These are phyloP conservation scores for Microtus pennsylvanicus DNA, from an alignment of 2,113 vertebrate genomes.

Conservation along the genomic window DNA sequence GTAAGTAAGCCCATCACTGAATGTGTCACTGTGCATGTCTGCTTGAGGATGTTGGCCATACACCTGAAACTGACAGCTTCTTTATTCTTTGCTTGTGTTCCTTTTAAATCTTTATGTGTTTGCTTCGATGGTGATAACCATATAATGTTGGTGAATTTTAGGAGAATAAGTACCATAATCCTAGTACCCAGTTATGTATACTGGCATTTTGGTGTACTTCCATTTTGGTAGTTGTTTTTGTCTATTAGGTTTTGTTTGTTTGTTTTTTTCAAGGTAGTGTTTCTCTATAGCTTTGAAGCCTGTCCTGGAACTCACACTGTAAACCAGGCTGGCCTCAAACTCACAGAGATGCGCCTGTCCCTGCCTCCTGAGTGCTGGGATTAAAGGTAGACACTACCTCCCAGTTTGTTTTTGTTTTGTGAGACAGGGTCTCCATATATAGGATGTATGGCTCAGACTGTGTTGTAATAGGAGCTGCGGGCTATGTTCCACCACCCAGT, in stretches of 20 bases:
- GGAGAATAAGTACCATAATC: background rate
- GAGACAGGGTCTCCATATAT: background rate
- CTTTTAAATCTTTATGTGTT: background rate
- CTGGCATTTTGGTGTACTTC: background rate
- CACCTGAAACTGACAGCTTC: rapidly evolving
- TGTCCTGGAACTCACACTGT: no score
- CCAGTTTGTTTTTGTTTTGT: background rate
- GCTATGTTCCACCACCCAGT: no score
- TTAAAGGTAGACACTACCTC: no score
- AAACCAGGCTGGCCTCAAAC: no score
- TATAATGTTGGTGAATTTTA: background rate
- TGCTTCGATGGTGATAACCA: background rate
- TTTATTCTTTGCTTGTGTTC: background rate
- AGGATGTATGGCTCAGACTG: background rate
- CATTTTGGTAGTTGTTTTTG: background rate
- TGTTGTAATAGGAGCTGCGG: no score
- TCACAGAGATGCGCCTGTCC: no score
- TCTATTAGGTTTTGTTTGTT: background rate
- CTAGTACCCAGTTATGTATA: background rate
- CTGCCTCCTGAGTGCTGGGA: no score
- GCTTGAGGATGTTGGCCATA: background rate
- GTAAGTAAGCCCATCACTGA: constrained; percentile 84
- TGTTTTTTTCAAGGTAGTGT: no score
- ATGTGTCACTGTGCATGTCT: background rate
- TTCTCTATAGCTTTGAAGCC: no score